A percentile compares a stretch with the other conserved stretches of the same genome.
Conservation (phyloP, 2,113 vertebrate genomes). For the Symphodus melops region DNA sequence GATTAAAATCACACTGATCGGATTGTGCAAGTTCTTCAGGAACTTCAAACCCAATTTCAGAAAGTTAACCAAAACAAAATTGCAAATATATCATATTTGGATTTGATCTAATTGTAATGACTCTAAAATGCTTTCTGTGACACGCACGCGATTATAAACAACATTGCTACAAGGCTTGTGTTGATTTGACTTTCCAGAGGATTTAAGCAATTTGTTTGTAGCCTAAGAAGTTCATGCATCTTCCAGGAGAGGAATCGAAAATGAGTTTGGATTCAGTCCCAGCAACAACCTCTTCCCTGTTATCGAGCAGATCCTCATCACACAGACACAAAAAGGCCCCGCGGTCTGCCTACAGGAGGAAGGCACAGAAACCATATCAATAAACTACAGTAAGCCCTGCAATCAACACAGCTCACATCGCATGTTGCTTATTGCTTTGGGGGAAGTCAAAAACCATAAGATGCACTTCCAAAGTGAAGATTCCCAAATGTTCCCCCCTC, state of each 20-base stretch:
- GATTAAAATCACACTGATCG: too few species aligned
- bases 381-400: conserved; percentile 40
- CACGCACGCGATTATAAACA: too few species aligned
- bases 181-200: neutral
- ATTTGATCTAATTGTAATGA: too few species aligned
- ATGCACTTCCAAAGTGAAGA: conserved; percentile 34
- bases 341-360: conserved; percentile 12
- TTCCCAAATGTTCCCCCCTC: conserved; percentile 18
- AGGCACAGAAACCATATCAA: conserved; percentile 30
- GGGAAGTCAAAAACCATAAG: conserved; percentile 33
- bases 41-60: too few species aligned
- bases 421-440: conserved; percentile 47
- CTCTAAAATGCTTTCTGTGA: too few species aligned
- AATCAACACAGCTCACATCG: conserved; percentile 39
- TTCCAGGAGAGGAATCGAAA: conserved; percentile 18
- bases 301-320: conserved; percentile 21
- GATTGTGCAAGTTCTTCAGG: too few species aligned
- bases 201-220: neutral
- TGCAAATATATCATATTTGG: too few species aligned
- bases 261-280: conserved; percentile 25
- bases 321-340: conserved; percentile 3
- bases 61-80: too few species aligned
- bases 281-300: neutral
- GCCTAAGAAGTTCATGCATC: conserved; percentile 5
- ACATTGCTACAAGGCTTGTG: neutral